A percentile compares a stretch with the other conserved stretches of the same genome.
These are phyloP conservation scores for Pyrgilauda ruficollis DNA, from an alignment of 2,113 vertebrate genomes.

Conservation along the genomic window DNA sequence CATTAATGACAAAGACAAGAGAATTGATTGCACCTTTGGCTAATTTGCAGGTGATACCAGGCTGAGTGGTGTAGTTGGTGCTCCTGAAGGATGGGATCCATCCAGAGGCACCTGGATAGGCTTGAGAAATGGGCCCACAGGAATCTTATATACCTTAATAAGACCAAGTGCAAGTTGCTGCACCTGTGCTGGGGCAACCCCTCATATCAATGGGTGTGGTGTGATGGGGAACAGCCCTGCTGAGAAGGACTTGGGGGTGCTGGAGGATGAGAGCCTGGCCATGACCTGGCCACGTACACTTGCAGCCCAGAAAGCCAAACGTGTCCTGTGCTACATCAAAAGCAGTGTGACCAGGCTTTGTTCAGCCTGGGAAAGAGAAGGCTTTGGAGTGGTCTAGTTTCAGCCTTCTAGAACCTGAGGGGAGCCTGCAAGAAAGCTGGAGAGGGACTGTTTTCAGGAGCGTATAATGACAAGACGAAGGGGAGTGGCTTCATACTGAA, in stretches of 20 bases:
- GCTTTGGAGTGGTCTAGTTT: neutral
- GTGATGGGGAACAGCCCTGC: neutral
- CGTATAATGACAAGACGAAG: neutral
- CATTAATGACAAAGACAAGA: neutral
- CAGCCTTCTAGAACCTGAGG: neutral
- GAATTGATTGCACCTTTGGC: neutral
- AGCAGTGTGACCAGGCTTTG: neutral
- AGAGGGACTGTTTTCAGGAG: neutral
- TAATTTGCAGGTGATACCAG: neutral
- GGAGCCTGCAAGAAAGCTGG: neutral
- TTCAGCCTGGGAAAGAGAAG: neutral
- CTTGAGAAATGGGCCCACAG: neutral
- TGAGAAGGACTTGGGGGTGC: neutral
- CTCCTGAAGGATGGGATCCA: neutral
- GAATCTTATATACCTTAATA: neutral
- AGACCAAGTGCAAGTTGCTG: neutral
- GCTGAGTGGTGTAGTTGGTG: neutral
- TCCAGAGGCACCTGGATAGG: neutral
- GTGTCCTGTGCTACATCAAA: neutral
- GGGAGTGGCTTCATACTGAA: neutral
- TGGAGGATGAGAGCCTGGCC: neutral
- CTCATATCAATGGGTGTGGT: fast-evolving
- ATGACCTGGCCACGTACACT: neutral
- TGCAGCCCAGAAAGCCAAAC: neutral
- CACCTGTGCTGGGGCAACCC: neutral